These are phyloP conservation scores for Trichomycterus rosablanca DNA, from an alignment of 2,113 vertebrate genomes.

Conservation along the genomic window DNA sequence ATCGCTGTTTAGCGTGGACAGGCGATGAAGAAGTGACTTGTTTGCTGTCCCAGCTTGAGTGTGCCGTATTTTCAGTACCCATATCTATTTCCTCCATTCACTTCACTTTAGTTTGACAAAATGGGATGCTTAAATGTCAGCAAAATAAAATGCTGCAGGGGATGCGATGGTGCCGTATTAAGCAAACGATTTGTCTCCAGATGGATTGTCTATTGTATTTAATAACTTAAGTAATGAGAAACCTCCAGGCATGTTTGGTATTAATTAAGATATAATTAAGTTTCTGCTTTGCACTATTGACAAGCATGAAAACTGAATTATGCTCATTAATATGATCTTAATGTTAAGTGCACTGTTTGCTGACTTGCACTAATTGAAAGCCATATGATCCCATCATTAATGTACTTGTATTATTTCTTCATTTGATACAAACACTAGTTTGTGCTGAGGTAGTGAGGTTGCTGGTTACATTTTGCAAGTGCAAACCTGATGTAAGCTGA, in stretches of 20 bases:
- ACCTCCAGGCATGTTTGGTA: no score
- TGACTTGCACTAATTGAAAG: neutral
- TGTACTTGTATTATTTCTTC: neutral
- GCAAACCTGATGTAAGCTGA: constrained; percentile 1
- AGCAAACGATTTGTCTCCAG: neutral
- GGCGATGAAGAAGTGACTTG: constrained; percentile 10
- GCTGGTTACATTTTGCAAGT: constrained; percentile 6
- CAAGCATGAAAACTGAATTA: neutral
- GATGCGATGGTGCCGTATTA: neutral
- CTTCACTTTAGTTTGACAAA: constrained; percentile 25
- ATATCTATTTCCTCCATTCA: constrained; percentile 36
- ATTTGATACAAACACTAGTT: neutral
- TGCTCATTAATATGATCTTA: no score
- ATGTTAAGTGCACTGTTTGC: neutral
- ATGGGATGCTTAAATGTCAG: constrained; percentile 5
- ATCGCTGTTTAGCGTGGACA: neutral
- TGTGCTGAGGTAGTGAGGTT: neutral
- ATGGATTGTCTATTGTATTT: neutral
- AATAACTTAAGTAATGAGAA: no score
- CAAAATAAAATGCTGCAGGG: neutral
- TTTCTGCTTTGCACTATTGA: neutral
- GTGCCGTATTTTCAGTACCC: constrained; percentile 23
- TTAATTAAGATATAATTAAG: neutral
- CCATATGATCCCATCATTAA: neutral
- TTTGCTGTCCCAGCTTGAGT: constrained; percentile 14